phyloP scores from a whole-genome alignment of 2,113 vertebrate species.

The Fulmarus glacialis region DNA sequence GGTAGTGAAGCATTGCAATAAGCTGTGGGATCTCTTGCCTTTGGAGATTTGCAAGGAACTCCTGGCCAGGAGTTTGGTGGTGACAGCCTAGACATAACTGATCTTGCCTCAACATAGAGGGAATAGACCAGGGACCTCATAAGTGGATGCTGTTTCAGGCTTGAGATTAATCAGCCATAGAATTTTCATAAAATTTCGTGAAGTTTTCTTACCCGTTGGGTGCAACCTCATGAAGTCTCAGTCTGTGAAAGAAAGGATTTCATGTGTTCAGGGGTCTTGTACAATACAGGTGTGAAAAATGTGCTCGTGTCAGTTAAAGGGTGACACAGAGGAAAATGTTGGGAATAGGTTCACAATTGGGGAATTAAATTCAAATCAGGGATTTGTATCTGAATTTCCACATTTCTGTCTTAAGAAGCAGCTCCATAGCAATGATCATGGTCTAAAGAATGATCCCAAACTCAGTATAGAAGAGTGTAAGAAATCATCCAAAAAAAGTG shows the following conservation, averaged over 20 bases:
- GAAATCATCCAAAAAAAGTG: neutral
- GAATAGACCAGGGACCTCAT: neutral
- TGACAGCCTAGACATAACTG: neutral
- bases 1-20: neutral
- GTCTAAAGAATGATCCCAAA: neutral
- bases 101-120: neutral
- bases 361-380: neutral
- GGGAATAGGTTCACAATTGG: neutral
- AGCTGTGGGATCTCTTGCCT: neutral
- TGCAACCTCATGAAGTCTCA: neutral
- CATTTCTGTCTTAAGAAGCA: neutral
- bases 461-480: neutral
- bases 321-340: neutral
- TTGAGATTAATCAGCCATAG: neutral
- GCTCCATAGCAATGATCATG: neutral
- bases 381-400: neutral
- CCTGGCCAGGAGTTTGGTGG: neutral
- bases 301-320: neutral
- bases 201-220: neutral
- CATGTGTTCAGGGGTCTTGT: neutral
- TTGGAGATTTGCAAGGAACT: neutral
- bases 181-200: neutral
- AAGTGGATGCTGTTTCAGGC: neutral
- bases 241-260: neutral
- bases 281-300: neutral